Evolutionary conservation across 2,888 invertebrate genomes (phyloP).

Genomic region (Aphidius colemani): DNA sequence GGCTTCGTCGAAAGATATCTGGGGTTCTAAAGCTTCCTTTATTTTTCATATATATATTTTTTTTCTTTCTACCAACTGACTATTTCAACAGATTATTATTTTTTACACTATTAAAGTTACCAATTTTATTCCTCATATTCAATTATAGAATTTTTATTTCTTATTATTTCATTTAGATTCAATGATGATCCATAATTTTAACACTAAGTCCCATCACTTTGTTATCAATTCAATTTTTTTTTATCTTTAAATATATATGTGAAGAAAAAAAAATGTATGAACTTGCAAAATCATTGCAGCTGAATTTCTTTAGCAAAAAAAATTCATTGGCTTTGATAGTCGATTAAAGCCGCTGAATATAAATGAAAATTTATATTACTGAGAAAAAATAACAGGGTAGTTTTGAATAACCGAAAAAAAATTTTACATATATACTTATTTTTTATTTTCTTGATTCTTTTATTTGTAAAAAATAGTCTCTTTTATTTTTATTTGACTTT

Average conservation of each 20-base stretch:
- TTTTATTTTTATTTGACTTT: no score
- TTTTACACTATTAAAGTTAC: no score
- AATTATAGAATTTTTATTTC: not conserved
- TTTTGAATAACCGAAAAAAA: not conserved
- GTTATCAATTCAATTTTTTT: conserved; percentile 9
- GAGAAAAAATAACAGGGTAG: no score
- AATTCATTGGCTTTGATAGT: conserved; percentile 6
- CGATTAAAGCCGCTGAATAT: conserved; percentile 14
- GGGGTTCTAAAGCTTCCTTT: no score
- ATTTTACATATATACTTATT: no score
- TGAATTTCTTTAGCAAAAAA: not conserved
- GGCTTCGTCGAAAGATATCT: not conserved
- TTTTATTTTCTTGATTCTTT: no score
- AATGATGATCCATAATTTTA: not conserved
- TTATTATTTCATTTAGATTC: conserved; percentile 3
- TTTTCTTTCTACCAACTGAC: not conserved
- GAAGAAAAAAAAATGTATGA: no score
- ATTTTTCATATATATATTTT: not conserved
- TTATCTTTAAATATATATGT: conserved; percentile 7
- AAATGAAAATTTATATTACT: no score
- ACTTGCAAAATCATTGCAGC: no score
- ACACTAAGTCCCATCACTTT: not conserved
- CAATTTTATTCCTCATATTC: not conserved
- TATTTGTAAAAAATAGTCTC: no score
- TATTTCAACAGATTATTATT: not conserved